phyloP scores from a whole-genome alignment of 2,113 vertebrate genomes.

The Mesitornis unicolor region DNA sequence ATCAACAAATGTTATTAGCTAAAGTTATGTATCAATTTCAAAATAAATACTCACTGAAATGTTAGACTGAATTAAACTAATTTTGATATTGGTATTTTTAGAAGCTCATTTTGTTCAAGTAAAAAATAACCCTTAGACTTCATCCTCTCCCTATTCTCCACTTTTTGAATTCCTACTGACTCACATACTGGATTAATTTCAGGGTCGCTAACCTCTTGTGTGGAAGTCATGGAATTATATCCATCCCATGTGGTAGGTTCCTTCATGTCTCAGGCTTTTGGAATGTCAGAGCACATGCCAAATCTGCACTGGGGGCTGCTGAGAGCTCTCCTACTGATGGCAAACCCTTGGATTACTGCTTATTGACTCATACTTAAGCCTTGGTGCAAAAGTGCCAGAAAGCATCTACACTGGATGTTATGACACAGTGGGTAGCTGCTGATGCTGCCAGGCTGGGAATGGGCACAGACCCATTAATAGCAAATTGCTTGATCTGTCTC shows the following conservation, averaged over 20 bases:
- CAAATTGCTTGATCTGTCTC: fast-evolving
- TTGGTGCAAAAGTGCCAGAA: neutral
- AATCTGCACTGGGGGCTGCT: fast-evolving
- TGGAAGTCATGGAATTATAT: neutral
- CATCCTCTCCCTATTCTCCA: neutral
- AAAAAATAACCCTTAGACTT: neutral
- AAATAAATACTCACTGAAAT: neutral
- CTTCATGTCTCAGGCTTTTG: neutral
- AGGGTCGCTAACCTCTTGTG: neutral
- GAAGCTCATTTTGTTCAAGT: neutral
- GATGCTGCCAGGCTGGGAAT: neutral
- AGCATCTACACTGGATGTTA: neutral
- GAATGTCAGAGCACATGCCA: neutral
- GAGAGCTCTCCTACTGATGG: neutral
- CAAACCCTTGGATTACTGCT: neutral
- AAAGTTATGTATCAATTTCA: neutral
- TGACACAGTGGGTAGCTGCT: neutral
- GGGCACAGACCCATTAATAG: neutral
- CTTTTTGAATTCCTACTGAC: neutral
- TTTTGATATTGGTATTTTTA: neutral
- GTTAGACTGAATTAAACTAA: neutral
- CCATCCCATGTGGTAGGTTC: fast-evolving
- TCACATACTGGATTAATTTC: neutral
- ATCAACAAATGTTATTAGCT: neutral
- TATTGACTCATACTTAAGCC: neutral